These are phyloP conservation scores for Achatina immaculata DNA, from an alignment of 1,140 invertebrate species.

Conservation along the genomic window DNA sequence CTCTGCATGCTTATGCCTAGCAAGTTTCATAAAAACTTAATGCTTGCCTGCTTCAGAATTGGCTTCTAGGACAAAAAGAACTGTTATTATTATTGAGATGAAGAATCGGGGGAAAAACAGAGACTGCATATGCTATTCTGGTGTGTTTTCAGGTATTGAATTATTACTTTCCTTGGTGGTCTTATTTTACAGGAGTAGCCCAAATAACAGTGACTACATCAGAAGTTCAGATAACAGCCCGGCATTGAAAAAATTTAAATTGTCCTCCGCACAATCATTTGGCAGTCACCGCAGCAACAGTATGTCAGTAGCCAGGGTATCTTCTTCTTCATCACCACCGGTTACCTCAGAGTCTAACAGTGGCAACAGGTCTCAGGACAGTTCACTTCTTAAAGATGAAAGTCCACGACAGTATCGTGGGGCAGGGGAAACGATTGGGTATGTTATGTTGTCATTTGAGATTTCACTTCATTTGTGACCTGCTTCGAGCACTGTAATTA, in stretches of 20 bases:
- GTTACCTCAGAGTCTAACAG: not conserved
- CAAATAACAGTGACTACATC: not conserved
- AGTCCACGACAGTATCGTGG: not conserved
- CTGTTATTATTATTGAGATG: no score
- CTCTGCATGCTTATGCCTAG: no score
- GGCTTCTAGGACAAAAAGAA: no score
- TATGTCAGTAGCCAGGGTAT: not conserved
- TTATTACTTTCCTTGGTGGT: no score
- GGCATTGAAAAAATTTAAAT: not conserved
- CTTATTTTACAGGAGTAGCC: not conserved
- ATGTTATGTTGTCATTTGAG: no score
- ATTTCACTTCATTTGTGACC: no score
- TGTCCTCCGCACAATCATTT: not conserved
- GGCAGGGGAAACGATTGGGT: not conserved
- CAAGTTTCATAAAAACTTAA: no score
- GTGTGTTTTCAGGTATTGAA: no score
- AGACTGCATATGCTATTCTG: no score
- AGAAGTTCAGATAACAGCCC: not conserved
- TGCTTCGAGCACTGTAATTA: no score
- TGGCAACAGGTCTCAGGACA: not conserved
- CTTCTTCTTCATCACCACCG: not conserved
- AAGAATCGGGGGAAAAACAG: no score
- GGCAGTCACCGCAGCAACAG: not conserved
- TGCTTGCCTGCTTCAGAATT: no score
- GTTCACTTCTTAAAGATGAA: not conserved